Evolutionary conservation across 2,797 vertebrate species (phyloP).

Genomic region (Bovichtus variegatus): DNA sequence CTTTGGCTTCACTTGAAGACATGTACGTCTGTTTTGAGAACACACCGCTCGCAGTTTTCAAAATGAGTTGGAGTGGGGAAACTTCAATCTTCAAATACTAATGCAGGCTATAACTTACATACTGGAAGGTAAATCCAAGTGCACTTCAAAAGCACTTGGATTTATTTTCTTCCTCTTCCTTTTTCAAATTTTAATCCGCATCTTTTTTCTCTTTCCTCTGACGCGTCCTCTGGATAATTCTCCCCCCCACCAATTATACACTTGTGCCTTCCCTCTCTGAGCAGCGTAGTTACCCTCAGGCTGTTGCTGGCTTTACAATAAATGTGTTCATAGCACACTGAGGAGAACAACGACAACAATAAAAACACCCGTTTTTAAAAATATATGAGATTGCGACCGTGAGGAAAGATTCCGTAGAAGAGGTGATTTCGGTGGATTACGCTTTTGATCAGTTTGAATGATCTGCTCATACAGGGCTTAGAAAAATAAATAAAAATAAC

Average conservation of each 20-base stretch:
- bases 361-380: conserved; percentile 46
- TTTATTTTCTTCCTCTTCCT: conserved; percentile 12
- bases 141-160: conserved; percentile 31
- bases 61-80: not conserved
- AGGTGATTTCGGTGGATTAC: conserved; percentile 17
- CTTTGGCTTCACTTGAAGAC: not conserved
- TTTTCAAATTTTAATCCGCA: conserved; percentile 39
- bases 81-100: conserved; percentile 15
- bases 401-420: conserved; percentile 5
- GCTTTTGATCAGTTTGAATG: not conserved
- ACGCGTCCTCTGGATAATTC: conserved; percentile 47
- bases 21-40: not conserved
- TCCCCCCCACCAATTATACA: conserved; percentile 22
- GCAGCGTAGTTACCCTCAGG: conserved; percentile 13
- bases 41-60: not conserved
- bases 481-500: not conserved
- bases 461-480: conserved; percentile 15
- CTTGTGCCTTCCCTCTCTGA: conserved; percentile 7
- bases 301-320: conserved; percentile 34
- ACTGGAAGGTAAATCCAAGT: conserved; percentile 20
- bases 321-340: conserved; percentile 6
- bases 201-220: conserved; percentile 4
- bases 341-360: conserved; percentile 34
- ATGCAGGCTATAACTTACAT: conserved; percentile 16
- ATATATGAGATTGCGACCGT: conserved; percentile 32